These are phyloP conservation scores for Upupa epops DNA, from an alignment of 2,113 vertebrate species.

Conservation along the genomic window DNA sequence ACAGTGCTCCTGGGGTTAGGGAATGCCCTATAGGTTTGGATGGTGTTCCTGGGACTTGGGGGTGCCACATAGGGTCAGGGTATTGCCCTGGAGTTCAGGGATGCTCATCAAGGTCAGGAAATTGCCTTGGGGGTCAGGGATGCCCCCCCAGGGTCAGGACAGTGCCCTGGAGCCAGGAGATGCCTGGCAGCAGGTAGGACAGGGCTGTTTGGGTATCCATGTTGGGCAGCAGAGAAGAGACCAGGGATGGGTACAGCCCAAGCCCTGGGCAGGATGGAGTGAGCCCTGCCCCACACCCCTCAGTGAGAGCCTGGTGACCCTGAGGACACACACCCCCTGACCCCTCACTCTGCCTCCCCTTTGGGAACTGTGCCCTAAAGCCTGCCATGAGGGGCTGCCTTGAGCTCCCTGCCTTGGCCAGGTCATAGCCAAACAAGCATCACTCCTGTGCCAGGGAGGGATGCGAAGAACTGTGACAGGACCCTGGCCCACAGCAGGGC, in stretches of 20 bases:
- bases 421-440: neutral
- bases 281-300: neutral
- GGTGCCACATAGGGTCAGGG: neutral
- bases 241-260: neutral
- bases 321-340: accelerated
- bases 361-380: neutral
- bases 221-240: neutral
- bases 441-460: neutral
- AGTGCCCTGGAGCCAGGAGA: accelerated
- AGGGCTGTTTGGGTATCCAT: neutral
- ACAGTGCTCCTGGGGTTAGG: neutral
- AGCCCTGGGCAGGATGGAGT: accelerated
- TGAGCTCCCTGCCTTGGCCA: accelerated
- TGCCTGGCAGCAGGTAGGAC: neutral
- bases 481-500: neutral
- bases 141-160: neutral
- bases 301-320: accelerated
- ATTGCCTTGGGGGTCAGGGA: too few relatives aligned
- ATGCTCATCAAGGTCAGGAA: neutral
- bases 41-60: accelerated
- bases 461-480: neutral
- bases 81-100: accelerated
- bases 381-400: neutral
- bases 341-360: neutral
- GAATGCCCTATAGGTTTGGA: too few relatives aligned